These are phyloP conservation scores for Nematostella vectensis DNA, from an alignment of 92 coral and sea anemone species.

Conservation along the genomic window DNA sequence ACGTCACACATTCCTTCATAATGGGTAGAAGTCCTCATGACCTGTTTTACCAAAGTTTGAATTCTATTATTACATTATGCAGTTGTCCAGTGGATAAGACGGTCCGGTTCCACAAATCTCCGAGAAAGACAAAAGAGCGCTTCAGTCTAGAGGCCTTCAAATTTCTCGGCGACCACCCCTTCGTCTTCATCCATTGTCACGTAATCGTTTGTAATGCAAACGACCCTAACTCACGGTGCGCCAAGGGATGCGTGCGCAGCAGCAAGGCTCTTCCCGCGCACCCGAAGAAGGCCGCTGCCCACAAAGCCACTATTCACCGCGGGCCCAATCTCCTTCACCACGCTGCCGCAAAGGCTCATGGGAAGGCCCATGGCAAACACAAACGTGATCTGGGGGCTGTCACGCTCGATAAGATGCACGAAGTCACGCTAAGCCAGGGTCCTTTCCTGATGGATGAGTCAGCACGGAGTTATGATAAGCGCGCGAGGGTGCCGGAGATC, in stretches of 20 bases:
- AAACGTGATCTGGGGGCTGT: constrained; percentile 1
- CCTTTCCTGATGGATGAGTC: constrained; percentile 17
- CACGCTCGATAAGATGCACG: neutral
- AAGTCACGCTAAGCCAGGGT: constrained; percentile 12
- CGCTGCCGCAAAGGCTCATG: neutral
- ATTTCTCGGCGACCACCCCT: constrained; percentile 70
- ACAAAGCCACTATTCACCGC: neutral
- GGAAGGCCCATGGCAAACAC: neutral
- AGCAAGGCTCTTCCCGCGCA: neutral
- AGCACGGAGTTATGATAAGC: neutral
- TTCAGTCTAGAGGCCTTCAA: constrained; percentile 71
- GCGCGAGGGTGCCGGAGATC: neutral
- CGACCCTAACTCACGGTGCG: constrained; percentile 64
- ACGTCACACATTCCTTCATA: constrained; percentile 58
- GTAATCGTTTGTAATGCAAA: constrained; percentile 63
- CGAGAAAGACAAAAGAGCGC: constrained; percentile 46
- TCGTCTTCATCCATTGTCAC: constrained; percentile 76
- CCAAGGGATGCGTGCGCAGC: constrained; percentile 33
- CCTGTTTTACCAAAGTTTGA: too few relatives aligned
- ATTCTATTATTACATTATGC: too few relatives aligned
- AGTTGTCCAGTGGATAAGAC: constrained; percentile 74
- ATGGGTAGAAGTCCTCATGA: too few relatives aligned
- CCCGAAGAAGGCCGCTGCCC: neutral
- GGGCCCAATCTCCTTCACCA: neutral
- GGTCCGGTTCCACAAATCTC: constrained; percentile 55